phyloP scores from a whole-genome alignment of 2,888 invertebrate species.

The Scotopteryx bipunctaria region DNA sequence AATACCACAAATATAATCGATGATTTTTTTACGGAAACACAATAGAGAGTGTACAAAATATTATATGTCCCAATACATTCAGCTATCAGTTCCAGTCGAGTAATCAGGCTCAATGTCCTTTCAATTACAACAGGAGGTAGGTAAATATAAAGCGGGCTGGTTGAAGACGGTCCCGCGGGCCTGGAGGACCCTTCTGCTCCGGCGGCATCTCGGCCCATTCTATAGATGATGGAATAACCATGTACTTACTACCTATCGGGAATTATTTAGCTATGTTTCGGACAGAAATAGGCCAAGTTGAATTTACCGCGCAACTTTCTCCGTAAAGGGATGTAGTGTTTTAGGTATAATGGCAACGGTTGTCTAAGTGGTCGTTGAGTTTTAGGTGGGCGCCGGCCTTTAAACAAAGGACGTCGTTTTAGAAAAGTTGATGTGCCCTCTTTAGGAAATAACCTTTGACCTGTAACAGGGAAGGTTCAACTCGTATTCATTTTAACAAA shows the following conservation, averaged over 20 bases:
- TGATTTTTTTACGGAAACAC: constrained; percentile 29
- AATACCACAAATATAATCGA: constrained; percentile 29
- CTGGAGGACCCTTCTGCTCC: constrained; percentile 62
- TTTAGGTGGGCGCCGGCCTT: constrained; percentile 47
- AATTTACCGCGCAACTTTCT: constrained; percentile 48
- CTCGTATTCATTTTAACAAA: constrained; percentile 28
- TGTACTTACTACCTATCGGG: constrained; percentile 60
- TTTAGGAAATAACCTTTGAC: constrained; percentile 38
- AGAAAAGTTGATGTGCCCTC: constrained; percentile 40
- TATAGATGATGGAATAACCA: constrained; percentile 72
- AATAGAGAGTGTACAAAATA: too few species aligned
- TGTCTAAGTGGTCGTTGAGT: constrained; percentile 47
- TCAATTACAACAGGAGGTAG: constrained; percentile 73
- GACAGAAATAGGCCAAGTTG: constrained; percentile 60
- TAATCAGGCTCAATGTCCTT: constrained; percentile 69
- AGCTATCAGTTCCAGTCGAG: constrained; percentile 69
- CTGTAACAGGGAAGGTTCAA: constrained; percentile 29
- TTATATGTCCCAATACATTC: constrained; percentile 57
- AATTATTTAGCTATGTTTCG: constrained; percentile 57
- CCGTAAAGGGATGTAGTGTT: constrained; percentile 41
- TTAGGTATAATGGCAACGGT: constrained; percentile 41
- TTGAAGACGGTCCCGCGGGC: constrained; percentile 64
- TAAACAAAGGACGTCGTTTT: constrained; percentile 41
- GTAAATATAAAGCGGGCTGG: constrained; percentile 71
- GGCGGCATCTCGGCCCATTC: constrained; percentile 62